Conservation (phyloP, 2,888 invertebrate species). For the Acrobasis repandana region DNA sequence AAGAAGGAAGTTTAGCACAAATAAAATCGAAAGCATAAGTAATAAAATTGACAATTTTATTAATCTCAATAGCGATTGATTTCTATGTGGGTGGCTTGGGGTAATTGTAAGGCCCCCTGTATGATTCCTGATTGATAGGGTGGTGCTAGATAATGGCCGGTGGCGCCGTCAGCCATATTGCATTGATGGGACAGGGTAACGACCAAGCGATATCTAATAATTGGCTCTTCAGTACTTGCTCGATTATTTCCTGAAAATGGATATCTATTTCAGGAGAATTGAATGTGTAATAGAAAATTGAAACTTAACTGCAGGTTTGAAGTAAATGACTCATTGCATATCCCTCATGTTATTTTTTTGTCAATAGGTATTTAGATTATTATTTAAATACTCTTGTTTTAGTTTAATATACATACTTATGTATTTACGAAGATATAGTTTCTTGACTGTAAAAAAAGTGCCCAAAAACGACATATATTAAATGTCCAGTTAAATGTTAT, state of each 20-base stretch:
- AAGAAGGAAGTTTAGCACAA: too few relatives aligned
- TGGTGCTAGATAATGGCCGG: constrained; percentile 52
- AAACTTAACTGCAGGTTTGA: neutral
- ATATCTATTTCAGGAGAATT: neutral
- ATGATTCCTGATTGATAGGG: constrained; percentile 51
- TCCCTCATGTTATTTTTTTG: too few relatives aligned
- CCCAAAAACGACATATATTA: too few relatives aligned
- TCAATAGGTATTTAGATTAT: too few relatives aligned
- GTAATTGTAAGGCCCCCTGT: constrained; percentile 13
- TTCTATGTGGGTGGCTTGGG: neutral
- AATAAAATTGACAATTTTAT: neutral
- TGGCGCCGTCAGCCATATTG: constrained; percentile 44
- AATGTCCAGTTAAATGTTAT: too few relatives aligned
- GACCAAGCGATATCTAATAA: constrained; percentile 46
- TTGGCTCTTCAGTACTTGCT: constrained; percentile 36
- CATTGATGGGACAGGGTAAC: constrained; percentile 50
- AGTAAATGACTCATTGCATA: neutral
- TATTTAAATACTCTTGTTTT: too few relatives aligned
- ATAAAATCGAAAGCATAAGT: neutral
- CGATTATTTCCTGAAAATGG: constrained; percentile 14
- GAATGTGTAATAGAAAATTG: neutral
- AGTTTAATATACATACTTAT: too few relatives aligned
- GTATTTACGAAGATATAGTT: too few relatives aligned
- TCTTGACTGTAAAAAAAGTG: too few relatives aligned
- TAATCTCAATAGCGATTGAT: neutral